Evolutionary conservation across 2,113 vertebrate genomes (phyloP), one percentile per base, ranked within the genome.

Genomic region (Platysternon megacephalum): DNA sequence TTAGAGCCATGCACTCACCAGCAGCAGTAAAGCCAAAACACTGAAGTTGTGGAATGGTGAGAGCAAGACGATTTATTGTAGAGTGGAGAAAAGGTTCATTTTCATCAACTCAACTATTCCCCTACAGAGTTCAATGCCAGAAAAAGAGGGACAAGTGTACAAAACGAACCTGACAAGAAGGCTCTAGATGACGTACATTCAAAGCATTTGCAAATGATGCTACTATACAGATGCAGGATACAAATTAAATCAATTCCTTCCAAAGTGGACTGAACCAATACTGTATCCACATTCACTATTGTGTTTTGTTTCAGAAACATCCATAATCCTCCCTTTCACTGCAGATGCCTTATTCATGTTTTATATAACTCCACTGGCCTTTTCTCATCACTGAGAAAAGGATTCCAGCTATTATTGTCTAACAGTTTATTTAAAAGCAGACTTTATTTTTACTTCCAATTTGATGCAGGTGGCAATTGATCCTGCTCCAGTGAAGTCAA

Each of bases 61-160:
- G 84, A 97, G 96, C 96, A 95, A 97, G 90, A 97, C 95, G 90
- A 79, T 97, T 97, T 98, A 97, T 97, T 97, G 85, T 46, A 92
- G 90, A 79, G 82, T 74, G 84, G 91, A 95, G 83, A 96, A 95
- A 53, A 89, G 52, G 72, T 5, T 81, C 10, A 87, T 93, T 95
- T 94, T 87, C 76, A 95, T 97, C 94, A 95, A 90, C 94, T 97
- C 93, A 95, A 90, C 92, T 93, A 91, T 82, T 94, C 89, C 88
- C 92, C 97, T 96, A 90, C 0, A 1, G 78, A 96, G 91, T 86
- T 97, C 90, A 96, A 94, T 97, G 94, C 94, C 95, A 93, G 78
- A 92, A 82, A 95, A 97, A 96, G 85, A 88, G 89, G 52, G 87
- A 85, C 78, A 95, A 96, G 97, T 94, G 96, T 97, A 97, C 95